Evolutionary conservation across 2,797 vertebrate species (phyloP), one percentile per base, ranked within the genome.

Genomic region (Tachyglossus aculeatus): DNA sequence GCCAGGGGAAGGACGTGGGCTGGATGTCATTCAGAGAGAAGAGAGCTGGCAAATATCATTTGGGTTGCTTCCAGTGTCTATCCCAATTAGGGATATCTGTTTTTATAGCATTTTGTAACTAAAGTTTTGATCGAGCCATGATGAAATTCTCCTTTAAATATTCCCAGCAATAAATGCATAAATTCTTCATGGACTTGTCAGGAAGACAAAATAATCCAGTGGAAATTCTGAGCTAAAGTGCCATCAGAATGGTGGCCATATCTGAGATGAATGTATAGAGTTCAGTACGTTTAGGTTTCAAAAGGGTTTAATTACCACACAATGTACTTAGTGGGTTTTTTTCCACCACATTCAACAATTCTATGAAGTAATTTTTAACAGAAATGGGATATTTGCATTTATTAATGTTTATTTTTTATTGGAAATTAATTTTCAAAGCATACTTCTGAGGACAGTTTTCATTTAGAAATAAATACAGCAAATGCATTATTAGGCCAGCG

Each of bases 401-500:
- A 55, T 68, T 82, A 83, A 71, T 75, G 71, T 39, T 81, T 88
- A 81, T 37, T 73, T 86, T 73, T 66, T 69, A 68, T 72, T 52
- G 37, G 52, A 83, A 85, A 80, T 76, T 55, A 80, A 59, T 86
- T 82, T 81, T 77, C 78, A 79, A 43, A 76, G 19, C 53, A 67
- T 71, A 56, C n/a, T 85, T 90, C 39, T 53, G 53, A 81, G 40
- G 31, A 50, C 32, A 29, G 78, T 84, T 88, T 77, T 64, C 19
- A 67, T 80, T 77, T 77, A 82, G 69, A 64, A 84, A 86, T 81
- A 86, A 82, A 68, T 58, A 63, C 43, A 83, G 47, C 53, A 84
- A 52, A 69, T 12, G 25, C 69, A 71, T 65, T 78, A 62, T 55
- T 85, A 82, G 51, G 25, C 74, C 75, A 74, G 9, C 24, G 65